A percentile compares a stretch with the other conserved stretches of the same genome.
Evolutionary conservation across 2,113 vertebrate species (phyloP).

Genomic region (Passer domesticus): DNA sequence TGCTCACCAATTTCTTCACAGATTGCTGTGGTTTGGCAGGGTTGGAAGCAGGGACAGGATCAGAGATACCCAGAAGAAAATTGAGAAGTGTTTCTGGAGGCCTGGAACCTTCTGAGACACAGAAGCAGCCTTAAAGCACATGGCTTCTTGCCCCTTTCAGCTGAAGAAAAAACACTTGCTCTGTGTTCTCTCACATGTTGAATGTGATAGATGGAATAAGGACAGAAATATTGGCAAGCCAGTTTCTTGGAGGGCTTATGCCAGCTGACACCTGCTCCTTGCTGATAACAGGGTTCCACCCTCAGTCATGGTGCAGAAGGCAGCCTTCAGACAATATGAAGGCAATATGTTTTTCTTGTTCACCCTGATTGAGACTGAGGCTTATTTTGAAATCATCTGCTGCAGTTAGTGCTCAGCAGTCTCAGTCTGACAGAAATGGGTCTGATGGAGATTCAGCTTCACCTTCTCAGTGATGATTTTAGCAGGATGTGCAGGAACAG

Average conservation of each 20-base stretch:
- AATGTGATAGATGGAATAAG: not conserved
- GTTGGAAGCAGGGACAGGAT: not conserved
- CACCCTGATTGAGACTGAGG: not conserved
- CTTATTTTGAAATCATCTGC: not conserved
- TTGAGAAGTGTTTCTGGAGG: not conserved
- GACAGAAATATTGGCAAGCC: not conserved
- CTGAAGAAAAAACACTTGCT: not conserved
- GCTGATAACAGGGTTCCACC: not conserved
- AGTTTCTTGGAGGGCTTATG: not conserved
- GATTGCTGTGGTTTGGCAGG: not conserved
- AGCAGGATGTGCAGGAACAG: not conserved
- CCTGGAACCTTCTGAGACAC: not conserved
- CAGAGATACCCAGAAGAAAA: not conserved
- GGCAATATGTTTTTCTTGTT: not conserved
- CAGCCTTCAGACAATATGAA: not conserved
- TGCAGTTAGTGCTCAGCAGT: not conserved
- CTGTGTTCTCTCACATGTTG: not conserved
- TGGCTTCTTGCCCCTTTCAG: not conserved
- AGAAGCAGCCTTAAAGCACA: not conserved
- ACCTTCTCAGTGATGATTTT: not conserved
- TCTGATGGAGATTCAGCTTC: not conserved
- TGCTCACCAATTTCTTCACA: not conserved
- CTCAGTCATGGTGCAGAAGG: not conserved
- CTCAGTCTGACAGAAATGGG: not conserved
- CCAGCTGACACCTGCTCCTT: not conserved